Evolutionary conservation across 1,140 invertebrate species (phyloP), one percentile per base, ranked within the genome.

Genomic region (Acromyrmex charruanus): DNA sequence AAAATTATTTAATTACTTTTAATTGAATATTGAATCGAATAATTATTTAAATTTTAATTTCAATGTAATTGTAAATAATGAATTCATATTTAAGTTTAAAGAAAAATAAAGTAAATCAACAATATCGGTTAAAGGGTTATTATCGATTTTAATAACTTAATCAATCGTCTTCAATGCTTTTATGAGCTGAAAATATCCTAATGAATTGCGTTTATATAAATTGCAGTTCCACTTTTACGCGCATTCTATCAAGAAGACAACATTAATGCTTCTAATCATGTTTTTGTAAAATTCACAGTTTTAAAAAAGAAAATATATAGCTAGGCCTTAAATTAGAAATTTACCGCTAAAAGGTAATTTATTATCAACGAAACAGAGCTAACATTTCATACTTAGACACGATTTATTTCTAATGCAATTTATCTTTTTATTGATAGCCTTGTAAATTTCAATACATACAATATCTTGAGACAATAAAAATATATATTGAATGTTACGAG

Each of bases 401-500:
- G 68, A 49, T 61, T 82, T 44, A 53, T 61, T 82, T 58, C 51
- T 80, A 79, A 80, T 28, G 77, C 31, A 51, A 55, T 81, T 81
- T 69, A 69, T 7, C 39, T 25, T 84, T 58, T 74, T 61, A 81
- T 71, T 84, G 9, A 51, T 61, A 74, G 12, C 55, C 72, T 35
- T 84, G 80, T 84, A 84, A 75, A 84, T 84, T 84, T 84, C 69
- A 85, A 85, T 75, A 72, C 79, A 86, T 77, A 86, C 66, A 66
- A 59, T 88, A 86, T 55, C 81, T 86, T 39, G 61, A 86, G 88
- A 87, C 89, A 87, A 87, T 86, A 89, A 91, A 77, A 91, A 77
- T 86, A 82, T 86, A 86, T 88, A 68, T 71, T 75, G 80, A 84
- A 84, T 74, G 80, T 84, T 84, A 84, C 69, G 69, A 84, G 39